Conservation (phyloP, 2,888 invertebrate species). For the Leptinotarsa peninsularis region DNA sequence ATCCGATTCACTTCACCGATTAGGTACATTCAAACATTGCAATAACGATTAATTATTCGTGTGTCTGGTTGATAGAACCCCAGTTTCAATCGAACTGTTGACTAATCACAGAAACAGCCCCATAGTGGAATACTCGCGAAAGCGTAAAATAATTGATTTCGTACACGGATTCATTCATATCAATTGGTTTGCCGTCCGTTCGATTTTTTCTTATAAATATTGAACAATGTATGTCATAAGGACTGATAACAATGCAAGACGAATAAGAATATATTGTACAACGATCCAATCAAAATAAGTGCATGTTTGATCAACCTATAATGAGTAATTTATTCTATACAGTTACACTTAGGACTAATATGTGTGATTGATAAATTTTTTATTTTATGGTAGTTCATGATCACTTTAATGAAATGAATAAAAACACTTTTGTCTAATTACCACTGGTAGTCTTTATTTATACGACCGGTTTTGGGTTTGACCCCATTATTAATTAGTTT, state of each 20-base stretch:
- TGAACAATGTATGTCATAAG: too few species aligned
- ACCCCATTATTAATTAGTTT: too few species aligned
- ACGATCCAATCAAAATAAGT: too few species aligned
- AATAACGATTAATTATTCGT: constrained; percentile 6
- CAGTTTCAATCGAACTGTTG: neutral
- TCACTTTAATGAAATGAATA: too few species aligned
- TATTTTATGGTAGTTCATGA: too few species aligned
- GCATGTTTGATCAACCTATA: too few species aligned
- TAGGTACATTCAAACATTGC: neutral
- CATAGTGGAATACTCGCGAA: neutral
- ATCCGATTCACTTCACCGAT: neutral
- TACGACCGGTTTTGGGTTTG: too few species aligned
- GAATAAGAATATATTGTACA: neutral
- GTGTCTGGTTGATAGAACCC: neutral
- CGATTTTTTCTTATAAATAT: neutral
- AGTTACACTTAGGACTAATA: too few species aligned
- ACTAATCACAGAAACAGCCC: constrained; percentile 6
- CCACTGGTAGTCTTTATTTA: too few species aligned
- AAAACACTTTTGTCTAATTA: too few species aligned
- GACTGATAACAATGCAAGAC: neutral
- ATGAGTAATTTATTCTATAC: too few species aligned
- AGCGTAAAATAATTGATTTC: constrained; percentile 32
- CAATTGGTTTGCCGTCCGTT: neutral
- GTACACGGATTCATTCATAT: constrained; percentile 21
- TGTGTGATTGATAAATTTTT: too few species aligned